Evolutionary conservation across 2,113 vertebrate species (phyloP), one percentile per base, ranked within the genome.

Genomic region (Athene cunicularia): DNA sequence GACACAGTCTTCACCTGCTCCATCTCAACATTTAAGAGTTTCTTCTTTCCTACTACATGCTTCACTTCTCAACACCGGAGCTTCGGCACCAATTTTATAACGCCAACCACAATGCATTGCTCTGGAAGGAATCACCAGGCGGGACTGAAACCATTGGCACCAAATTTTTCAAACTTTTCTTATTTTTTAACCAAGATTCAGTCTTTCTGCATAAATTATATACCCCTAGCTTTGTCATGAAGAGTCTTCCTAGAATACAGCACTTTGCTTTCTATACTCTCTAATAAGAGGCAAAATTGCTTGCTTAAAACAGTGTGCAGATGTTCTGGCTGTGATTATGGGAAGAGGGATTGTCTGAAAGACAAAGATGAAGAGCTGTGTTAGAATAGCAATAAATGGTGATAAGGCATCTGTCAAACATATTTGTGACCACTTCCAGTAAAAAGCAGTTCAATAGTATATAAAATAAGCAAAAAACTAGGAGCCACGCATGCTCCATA

Each of bases 251-350:
- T 91, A 89, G 83, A 91, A 89, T 62, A 45, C 52, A 81, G 33
- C 21, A 63, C 35, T 74, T 89, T 82, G 21, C 27, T 90, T 79
- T 96, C 84, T 91, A 35, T 87, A 47, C 71, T 85, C 33, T 24
- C 58, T 91, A 90, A 82, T 56, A 94, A 81, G 52, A 87, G 32
- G 66, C 71, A 82, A 89, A 96, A 91, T 85, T 90, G 19, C 73
- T 91, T 89, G 59, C 60, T 94, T 80, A 59, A 94, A 94, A 60
- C 63, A 81, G 11, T 43, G 33, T 85, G 71, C 77, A 93, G 80
- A 93, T 94, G 64, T 95, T 91, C 62, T 80, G 73, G 27, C 77
- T 82, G 39, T 90, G 66, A 85, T 85, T 91, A 63, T 45, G 53
- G 24, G 41, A 80, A 80, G 79, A 71, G 9, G 39, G 16, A 72